These are phyloP conservation scores for Dastarcus helophoroides DNA, from an alignment of 2,888 invertebrate genomes.

Conservation along the genomic window DNA sequence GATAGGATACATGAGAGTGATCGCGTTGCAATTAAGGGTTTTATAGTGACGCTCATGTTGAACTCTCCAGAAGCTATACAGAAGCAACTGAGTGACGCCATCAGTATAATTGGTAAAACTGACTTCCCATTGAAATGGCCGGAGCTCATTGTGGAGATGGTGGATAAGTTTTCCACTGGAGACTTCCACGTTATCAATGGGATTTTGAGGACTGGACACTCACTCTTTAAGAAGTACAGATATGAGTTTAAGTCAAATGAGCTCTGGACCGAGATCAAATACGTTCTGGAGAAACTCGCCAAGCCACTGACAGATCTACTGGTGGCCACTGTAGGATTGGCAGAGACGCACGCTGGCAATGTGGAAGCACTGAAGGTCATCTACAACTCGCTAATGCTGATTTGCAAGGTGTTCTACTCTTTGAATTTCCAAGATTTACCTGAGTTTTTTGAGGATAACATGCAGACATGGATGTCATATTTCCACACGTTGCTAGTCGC, in stretches of 20 bases:
- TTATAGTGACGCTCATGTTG: constrained; percentile 87
- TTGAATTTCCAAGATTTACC: constrained; percentile 96
- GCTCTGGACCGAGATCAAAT: constrained; percentile 94
- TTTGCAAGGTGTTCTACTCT: constrained; percentile 93
- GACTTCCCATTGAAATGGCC: constrained; percentile 98
- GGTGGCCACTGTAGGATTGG: constrained; percentile 71
- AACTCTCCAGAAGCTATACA: constrained; percentile 83
- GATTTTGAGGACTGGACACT: constrained; percentile 88
- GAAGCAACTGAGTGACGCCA: constrained; percentile 89
- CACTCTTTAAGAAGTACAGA: constrained; percentile 90
- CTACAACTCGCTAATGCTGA: constrained; percentile 76
- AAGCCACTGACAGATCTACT: constrained; percentile 88
- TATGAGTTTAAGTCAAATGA: constrained; percentile 91
- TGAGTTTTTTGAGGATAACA: constrained; percentile 98
- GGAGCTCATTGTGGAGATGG: constrained; percentile 83
- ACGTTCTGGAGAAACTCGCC: constrained; percentile 88
- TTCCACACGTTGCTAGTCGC: constrained; percentile 70
- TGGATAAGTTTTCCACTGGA: constrained; percentile 78
- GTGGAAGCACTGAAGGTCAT: constrained; percentile 72
- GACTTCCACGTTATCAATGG: constrained; percentile 94
- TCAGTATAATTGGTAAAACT: constrained; percentile 89
- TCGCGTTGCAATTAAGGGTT: constrained; percentile 65
- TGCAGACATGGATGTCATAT: constrained; percentile 89
- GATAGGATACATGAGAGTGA: constrained; percentile 75
- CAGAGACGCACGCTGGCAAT: constrained; percentile 66